These are phyloP conservation scores for Platysternon megacephalum DNA, from an alignment of 2,113 vertebrate species.

Conservation along the genomic window DNA sequence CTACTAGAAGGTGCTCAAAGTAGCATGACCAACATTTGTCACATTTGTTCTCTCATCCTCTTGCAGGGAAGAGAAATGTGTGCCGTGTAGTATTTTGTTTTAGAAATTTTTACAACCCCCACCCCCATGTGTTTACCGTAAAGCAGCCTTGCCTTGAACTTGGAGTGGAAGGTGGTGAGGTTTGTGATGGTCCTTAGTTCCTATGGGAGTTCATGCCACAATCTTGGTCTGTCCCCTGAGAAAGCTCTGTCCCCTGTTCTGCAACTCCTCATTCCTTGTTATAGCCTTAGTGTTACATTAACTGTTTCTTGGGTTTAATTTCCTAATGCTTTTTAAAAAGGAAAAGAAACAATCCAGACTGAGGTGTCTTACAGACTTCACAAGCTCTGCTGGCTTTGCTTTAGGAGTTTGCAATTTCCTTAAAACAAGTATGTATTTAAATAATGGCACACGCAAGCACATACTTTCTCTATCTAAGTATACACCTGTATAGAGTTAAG, in stretches of 20 bases:
- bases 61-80: background rate
- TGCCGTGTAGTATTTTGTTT: background rate
- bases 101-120: background rate
- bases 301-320: background rate
- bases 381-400: background rate
- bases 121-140: background rate
- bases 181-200: background rate
- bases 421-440: background rate
- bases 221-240: background rate
- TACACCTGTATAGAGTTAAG: background rate
- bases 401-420: background rate
- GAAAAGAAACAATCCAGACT: background rate
- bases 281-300: background rate
- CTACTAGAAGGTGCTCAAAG: background rate
- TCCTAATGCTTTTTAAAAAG: background rate
- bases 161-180: background rate
- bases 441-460: background rate
- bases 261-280: background rate
- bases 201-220: background rate
- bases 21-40: background rate
- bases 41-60: background rate
- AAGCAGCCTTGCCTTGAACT: background rate
- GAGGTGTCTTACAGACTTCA: background rate
- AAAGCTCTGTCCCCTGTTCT: background rate
- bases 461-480: background rate